These are phyloP conservation scores for Dendrolimus punctatus DNA, from an alignment of 1,140 invertebrate genomes.

Conservation along the genomic window DNA sequence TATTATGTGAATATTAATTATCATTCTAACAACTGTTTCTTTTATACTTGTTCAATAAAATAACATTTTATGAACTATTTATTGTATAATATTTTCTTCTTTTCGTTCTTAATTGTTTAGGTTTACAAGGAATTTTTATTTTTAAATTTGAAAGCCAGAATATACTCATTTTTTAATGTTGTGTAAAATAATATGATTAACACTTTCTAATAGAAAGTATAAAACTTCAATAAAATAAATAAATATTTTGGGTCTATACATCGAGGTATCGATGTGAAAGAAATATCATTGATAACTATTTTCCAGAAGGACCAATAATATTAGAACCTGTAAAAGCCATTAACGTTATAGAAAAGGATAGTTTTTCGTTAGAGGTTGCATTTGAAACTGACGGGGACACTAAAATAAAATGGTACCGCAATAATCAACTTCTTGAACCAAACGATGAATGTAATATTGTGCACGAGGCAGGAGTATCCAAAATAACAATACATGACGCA, in stretches of 20 bases:
- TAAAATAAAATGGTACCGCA: constrained; percentile 90
- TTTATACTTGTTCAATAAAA: not conserved
- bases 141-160: too few species aligned
- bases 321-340: constrained; percentile 49
- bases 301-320: constrained; percentile 60
- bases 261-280: not conserved
- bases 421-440: constrained; percentile 84
- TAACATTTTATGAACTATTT: too few species aligned
- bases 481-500: constrained; percentile 78
- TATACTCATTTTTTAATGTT: too few species aligned
- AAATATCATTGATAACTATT: constrained; percentile 22
- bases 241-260: too few species aligned
- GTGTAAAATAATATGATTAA: too few species aligned
- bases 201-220: too few species aligned
- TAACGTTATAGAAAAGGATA: constrained; percentile 39
- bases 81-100: too few species aligned
- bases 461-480: constrained; percentile 78
- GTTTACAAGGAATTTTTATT: too few species aligned
- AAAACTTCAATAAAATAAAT: too few species aligned
- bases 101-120: too few species aligned
- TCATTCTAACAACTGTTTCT: not conserved
- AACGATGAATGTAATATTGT: constrained; percentile 78
- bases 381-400: constrained; percentile 82
- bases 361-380: constrained; percentile 70
- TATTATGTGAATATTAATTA: too few species aligned